Percentiles rank a stretch among this genome's conserved stretches.
These are phyloP conservation scores for Prinia subflava DNA, from an alignment of 2,113 vertebrate genomes.

Conservation along the genomic window DNA sequence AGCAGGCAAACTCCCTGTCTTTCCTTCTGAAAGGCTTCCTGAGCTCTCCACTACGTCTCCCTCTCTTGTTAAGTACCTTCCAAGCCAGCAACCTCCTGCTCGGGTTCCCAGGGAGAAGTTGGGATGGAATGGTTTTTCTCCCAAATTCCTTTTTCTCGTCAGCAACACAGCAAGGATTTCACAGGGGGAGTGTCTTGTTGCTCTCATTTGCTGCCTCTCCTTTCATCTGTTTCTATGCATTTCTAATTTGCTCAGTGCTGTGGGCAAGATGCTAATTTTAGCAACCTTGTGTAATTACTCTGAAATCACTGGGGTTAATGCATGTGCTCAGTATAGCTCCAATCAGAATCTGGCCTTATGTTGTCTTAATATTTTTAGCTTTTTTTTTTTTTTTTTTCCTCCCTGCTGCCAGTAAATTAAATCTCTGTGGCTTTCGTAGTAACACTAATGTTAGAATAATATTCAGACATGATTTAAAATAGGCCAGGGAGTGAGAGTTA, in stretches of 20 bases:
- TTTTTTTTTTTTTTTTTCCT: no score
- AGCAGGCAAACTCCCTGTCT: constrained; percentile 33
- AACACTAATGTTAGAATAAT: not conserved
- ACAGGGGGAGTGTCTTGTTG: not conserved
- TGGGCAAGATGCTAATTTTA: constrained; percentile 44
- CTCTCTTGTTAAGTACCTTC: not conserved
- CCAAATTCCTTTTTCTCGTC: not conserved
- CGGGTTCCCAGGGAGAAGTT: not conserved
- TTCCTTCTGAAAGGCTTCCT: constrained; percentile 17
- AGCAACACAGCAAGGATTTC: not conserved
- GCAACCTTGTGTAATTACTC: constrained; percentile 47
- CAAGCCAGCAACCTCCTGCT: not conserved
- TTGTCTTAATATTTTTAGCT: not conserved
- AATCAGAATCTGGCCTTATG: not conserved
- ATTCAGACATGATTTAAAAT: not conserved
- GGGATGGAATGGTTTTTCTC: not conserved
- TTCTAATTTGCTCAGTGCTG: not conserved
- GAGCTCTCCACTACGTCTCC: not conserved
- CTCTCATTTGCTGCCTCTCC: not conserved
- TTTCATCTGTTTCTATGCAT: constrained; percentile 3
- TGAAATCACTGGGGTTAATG: constrained; percentile 24
- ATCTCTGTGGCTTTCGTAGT: not conserved
- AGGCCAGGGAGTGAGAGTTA: not conserved
- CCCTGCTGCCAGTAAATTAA: not conserved
- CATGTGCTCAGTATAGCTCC: not conserved